These are phyloP conservation scores for Digitonthophagus gazella DNA, from an alignment of 2,888 invertebrate genomes.

Conservation along the genomic window DNA sequence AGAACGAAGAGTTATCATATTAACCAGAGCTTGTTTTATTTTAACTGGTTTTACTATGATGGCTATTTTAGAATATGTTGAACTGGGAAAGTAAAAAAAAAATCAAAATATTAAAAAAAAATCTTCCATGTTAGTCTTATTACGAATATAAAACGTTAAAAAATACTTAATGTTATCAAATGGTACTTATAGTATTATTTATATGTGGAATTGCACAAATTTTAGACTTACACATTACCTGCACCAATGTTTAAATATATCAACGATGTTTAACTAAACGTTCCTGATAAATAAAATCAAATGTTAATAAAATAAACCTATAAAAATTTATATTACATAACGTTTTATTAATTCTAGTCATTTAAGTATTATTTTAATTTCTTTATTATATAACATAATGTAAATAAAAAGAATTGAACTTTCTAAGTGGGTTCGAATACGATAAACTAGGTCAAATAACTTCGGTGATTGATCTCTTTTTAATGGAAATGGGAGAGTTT, in stretches of 20 bases:
- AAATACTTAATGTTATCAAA: background rate
- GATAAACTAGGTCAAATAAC: background rate
- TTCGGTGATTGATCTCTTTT: background rate
- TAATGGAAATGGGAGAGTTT: background rate
- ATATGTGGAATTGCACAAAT: background rate
- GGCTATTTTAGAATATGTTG: conserved; percentile 40
- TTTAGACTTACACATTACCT: background rate
- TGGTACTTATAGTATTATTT: background rate
- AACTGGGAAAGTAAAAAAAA: conserved; percentile 22
- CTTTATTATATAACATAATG: no score
- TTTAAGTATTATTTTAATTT: no score
- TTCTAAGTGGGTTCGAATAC: background rate
- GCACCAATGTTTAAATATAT: background rate
- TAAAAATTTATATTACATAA: background rate
- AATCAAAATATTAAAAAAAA: background rate
- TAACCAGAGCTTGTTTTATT: conserved; percentile 46
- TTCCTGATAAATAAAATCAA: background rate
- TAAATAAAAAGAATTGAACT: background rate
- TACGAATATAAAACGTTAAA: background rate
- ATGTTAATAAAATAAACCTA: background rate
- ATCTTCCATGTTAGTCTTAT: background rate
- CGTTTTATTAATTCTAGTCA: no score
- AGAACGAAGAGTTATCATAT: conserved; percentile 44
- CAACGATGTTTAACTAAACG: background rate
- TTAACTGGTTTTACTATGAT: conserved; percentile 48